Conservation (phyloP, 1,140 invertebrate species). For the Zaprionus tsacasi region DNA sequence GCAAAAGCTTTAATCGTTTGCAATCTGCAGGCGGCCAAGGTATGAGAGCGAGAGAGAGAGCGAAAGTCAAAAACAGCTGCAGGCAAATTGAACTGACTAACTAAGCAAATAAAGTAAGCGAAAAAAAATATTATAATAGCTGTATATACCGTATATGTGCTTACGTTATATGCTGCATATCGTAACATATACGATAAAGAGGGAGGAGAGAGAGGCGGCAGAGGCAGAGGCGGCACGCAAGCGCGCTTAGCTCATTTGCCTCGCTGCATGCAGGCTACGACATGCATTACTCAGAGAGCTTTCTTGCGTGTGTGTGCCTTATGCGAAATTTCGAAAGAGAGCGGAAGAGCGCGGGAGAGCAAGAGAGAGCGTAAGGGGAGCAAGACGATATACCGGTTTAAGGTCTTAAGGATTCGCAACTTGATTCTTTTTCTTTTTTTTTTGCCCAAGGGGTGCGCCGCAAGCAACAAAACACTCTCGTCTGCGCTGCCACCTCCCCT, state of each 20-base stretch:
- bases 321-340: constrained; percentile 1
- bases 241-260: constrained; percentile 7
- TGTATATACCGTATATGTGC: background rate
- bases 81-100: constrained; percentile 21
- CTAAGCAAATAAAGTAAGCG: constrained; percentile 4
- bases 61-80: constrained; percentile 25
- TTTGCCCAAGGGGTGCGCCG: constrained; percentile 27
- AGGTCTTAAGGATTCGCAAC: constrained; percentile 34
- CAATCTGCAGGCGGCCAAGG: constrained; percentile 17
- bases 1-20: constrained; percentile 34
- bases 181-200: background rate
- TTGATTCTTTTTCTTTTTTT: constrained; percentile 15
- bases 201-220: background rate
- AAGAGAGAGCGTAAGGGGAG: background rate
- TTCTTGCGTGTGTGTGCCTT: constrained; percentile 27
- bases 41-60: background rate
- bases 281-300: constrained; percentile 31
- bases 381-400: constrained; percentile 44
- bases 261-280: constrained; percentile 18
- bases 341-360: background rate
- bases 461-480: background rate
- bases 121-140: background rate
- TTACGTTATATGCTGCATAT: too few species aligned
- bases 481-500: constrained; percentile 1
- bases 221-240: constrained; percentile 2